Conservation (phyloP, 2,113 vertebrate species). For the Neodontobutis hainanensis region DNA sequence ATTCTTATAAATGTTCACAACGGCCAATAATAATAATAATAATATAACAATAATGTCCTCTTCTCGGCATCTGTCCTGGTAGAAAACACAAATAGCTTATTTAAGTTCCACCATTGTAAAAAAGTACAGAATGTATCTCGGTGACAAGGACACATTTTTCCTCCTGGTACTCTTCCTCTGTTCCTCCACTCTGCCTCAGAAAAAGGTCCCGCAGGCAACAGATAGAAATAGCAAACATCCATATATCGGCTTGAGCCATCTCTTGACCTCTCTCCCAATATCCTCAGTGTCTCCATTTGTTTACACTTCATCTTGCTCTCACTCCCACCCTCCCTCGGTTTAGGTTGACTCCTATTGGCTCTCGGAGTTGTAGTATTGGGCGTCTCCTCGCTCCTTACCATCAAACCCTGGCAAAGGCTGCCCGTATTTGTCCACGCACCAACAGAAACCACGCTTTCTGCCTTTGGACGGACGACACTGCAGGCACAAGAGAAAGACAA, state of each 20-base stretch:
- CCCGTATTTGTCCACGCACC: constrained; percentile 96
- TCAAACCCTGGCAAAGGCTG: constrained; percentile 86
- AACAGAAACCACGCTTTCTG: constrained; percentile 92
- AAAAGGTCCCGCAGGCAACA: constrained; percentile 65
- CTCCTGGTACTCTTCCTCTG: constrained; percentile 43
- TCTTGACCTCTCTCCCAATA: constrained; percentile 68
- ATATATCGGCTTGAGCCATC: constrained; percentile 59
- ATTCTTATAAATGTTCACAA: constrained; percentile 32
- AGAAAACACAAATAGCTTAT: constrained; percentile 51
- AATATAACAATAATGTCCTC: constrained; percentile 24
- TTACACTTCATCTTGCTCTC: constrained; percentile 61
- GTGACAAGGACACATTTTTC: constrained; percentile 17
- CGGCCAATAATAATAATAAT: constrained; percentile 30
- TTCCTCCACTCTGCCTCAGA: constrained; percentile 47
- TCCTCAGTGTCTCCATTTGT: constrained; percentile 61
- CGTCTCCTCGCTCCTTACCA: constrained; percentile 82
- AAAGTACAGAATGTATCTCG: constrained; percentile 33
- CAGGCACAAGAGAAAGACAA: constrained; percentile 49
- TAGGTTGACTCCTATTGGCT: constrained; percentile 81
- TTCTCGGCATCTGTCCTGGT: constrained; percentile 19
- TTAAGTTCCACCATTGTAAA: constrained; percentile 40
- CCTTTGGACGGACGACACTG: constrained; percentile 96
- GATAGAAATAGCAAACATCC: constrained; percentile 69
- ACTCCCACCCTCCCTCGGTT: constrained; percentile 34
- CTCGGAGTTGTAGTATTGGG: constrained; percentile 85